Base-by-base conservation (phyloP, 2,888 invertebrate genomes). In the Syrphus vitripennis region DNA sequence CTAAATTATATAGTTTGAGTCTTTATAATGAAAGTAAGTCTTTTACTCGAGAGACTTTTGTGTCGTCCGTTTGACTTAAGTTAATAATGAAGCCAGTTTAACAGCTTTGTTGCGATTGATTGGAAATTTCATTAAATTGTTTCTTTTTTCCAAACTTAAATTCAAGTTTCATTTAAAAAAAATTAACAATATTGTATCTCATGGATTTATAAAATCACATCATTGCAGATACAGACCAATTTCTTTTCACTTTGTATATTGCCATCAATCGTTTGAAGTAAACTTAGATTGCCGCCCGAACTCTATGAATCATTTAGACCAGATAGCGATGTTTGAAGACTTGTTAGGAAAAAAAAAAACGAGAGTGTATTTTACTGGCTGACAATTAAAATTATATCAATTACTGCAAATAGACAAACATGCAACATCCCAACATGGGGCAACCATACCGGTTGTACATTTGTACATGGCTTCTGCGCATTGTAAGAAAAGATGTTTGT, bases 61-160 rank as follows among this genome's bases (percentile, higher is more conserved):
- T 67, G 48, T 21, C 24, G 37, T 53, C 53, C 55, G 40, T 63
- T 40, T 71, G 59, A 10, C 9, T 19, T 6, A 5, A 57, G 16
- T 14, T 26, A 45, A 61, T 4, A 16, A 40, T 40, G 16, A 40
- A 72, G 48, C 78, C 24, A 67, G 79, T 79, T 79, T 72, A 45
- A 59, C 31, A 57, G 40, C 29, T 21, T 50, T 67, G 71, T 78
- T 82, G 53, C 42, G 72, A 79, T 45, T 37, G 67, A 83, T 57
- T 50, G 50, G 67, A 67, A 40, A 82, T 53, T 61, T 59, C 42
- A 61, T 80, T 79, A 42, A 63, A 79, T 83, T 63, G 59, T 14
- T 3, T 19, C 37, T 59, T 59, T 55, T 57, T 45, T 40, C 31
- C 10, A 34, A 37, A 63, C 45, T 14, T 53, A 9, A 21, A 63